Conservation (phyloP, 2,797 vertebrate genomes). For the Myiothlypis chrysogaster region DNA sequence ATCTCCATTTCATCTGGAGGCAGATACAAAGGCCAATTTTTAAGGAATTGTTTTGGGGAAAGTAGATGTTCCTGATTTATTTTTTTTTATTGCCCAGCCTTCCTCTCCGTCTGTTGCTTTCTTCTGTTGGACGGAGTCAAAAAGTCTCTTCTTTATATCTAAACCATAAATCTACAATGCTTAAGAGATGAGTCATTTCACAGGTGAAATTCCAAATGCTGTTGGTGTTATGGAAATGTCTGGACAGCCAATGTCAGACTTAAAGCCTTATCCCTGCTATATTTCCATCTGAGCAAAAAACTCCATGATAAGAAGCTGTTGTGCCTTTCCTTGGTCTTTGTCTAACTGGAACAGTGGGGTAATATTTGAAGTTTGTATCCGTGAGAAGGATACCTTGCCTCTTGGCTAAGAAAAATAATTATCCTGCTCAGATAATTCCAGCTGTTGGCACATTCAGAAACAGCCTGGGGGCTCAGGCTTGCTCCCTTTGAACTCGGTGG, state of each 20-base stretch:
- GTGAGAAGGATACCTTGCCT: conserved; percentile 58
- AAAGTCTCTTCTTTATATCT: conserved; percentile 37
- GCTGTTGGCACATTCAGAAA: conserved; percentile 11
- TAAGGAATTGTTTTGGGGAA: not conserved
- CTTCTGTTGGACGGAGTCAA: conserved; percentile 37
- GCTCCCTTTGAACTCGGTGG: conserved; percentile 52
- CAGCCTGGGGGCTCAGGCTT: conserved; percentile 20
- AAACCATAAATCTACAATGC: not conserved
- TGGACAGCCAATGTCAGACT: conserved; percentile 61
- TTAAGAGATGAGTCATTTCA: conserved; percentile 24
- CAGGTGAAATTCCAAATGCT: conserved; percentile 49
- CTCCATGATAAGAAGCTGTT: conserved; percentile 30
- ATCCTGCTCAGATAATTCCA: conserved; percentile 55
- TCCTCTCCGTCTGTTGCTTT: conserved; percentile 36
- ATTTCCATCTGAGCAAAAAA: conserved; percentile 50
- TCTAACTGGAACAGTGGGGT: conserved; percentile 42
- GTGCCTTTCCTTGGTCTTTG: conserved; percentile 46
- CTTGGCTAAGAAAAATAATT: conserved; percentile 69
- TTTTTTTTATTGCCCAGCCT: not conserved
- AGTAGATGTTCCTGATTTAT: not conserved
- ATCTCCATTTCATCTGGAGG: conserved; percentile 23
- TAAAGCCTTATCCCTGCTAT: conserved; percentile 48
- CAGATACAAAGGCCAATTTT: not conserved
- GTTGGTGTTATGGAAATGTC: conserved; percentile 47
- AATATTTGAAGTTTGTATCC: conserved; percentile 54